A percentile compares a stretch with the other conserved stretches of the same genome.
phyloP scores from a whole-genome alignment of 2,797 vertebrate genomes.

The Nasua narica region DNA sequence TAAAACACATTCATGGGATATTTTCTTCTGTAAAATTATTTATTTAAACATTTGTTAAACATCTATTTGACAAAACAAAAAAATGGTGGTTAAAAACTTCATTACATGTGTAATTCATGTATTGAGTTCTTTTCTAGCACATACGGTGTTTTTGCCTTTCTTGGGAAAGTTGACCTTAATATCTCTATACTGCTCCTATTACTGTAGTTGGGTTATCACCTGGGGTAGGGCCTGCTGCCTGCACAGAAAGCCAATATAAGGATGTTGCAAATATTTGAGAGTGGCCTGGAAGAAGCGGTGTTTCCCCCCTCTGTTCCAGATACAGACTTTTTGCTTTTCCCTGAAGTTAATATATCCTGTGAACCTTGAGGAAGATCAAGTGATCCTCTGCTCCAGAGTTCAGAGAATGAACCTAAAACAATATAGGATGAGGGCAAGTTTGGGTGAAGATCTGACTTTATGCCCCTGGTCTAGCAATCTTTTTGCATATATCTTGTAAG shows the following conservation, averaged over 20 bases:
- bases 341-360: background rate
- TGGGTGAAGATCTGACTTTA: background rate
- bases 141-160: background rate
- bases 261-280: background rate
- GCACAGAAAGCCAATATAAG: background rate
- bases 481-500: background rate
- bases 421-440: background rate
- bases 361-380: background rate
- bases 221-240: background rate
- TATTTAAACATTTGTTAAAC: constrained; percentile 10
- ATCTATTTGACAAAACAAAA: background rate
- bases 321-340: background rate
- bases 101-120: background rate
- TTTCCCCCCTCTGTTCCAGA: background rate
- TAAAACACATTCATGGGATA: background rate
- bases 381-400: background rate
- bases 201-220: background rate
- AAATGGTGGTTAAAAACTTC: background rate
- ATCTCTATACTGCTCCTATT: background rate
- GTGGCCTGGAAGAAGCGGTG: background rate
- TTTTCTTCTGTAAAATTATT: background rate
- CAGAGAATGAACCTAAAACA: background rate
- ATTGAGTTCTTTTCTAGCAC: background rate
- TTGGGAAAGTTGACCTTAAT: background rate
- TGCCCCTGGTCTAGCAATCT: background rate